Base-by-base conservation (phyloP, 2,888 invertebrate genomes). In the Hyppa rectilinea region DNA sequence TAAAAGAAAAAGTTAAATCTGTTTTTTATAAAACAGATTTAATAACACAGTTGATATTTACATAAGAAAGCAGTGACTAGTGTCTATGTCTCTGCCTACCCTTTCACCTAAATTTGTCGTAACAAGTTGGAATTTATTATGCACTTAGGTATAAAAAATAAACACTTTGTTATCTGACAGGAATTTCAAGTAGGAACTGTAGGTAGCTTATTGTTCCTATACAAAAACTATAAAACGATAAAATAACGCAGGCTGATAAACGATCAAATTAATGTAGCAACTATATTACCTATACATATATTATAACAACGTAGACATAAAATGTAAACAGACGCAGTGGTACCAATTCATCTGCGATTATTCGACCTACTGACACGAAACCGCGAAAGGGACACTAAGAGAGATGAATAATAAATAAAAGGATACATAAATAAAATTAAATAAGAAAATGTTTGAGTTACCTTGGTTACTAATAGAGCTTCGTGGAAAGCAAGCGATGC, bases 401-500 rank as follows among this genome's bases (percentile, higher is more conserved):
- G 26, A 31, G 5, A 38, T 12, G 31, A 20, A 45, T 38, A 26
- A 23, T 10, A 2, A 58, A 29, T 5, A 29, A n/a, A 0, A 5
- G 2, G 1, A n/a, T n/a, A n/a, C n/a, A n/a, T n/a, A n/a, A n/a
- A n/a, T 47, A 31, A 38, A 23, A 26, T 26, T 26, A 23, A 61
- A 65, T 20, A 2, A 26, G 26, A 36, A 47, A 49, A 45, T 45
- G 10, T 47, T 49, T 29, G 6, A 47, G 38, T 73, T 85, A 85
- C 84, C 84, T 85, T 77, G 61, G 59, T 75, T 71, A 69, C 45
- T 74, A 55, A 34, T 56, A 47, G 36, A 40, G 55, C 52, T 83
- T 74, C 58, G 56, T 72, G 26, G 61, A 55, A 67, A 55, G n/a
- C 53, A 58, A 55, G 50, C 34, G 62, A 58, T 53, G 63, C 40